Base-by-base conservation (phyloP, 2,113 vertebrate species). In the Pteronura brasiliensis region DNA sequence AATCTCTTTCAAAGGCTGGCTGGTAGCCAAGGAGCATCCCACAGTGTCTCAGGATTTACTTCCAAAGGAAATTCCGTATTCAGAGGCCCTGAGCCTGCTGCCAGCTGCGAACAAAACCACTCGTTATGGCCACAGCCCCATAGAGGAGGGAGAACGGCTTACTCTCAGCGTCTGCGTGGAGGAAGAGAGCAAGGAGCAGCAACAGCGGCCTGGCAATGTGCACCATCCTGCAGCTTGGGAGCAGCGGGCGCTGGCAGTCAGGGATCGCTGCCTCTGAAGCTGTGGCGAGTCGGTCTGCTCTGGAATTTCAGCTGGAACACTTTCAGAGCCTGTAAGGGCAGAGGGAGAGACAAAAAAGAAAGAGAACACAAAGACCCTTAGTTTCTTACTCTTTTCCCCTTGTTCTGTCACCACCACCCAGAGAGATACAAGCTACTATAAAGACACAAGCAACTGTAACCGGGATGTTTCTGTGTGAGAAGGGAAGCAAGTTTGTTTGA, bases 151-250 rank as follows among this genome's bases (percentile, higher is more conserved):
- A 88, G 76, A 85, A 93, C 12, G 96, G 93, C 99, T 99, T 99
- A 99, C 99, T 99, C 99, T 99, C 99, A 97, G 99, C 99, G 98
- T 99, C 98, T 93, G 99, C 98, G 96, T 96, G 98, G 98, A 99
- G 99, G 74, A 99, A 98, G 98, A 99, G 98, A 98, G 99, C 98
- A 94, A 99, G 99, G 98, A 99, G 97, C 97, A 99, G 99, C 99
- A 99, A 98, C 99, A 98, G 34, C 96, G 98, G 99, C 98, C 99
- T 99, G 99, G 99, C 98, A 98, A 98, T 44, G 96, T 98, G 99
- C 99, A 99, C 99, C 99, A 98, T 99, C 99, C 97, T 98, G 99
- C 99, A 99, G 99, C 98, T 99, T 99, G 99, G 99, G 99, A 99
- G 99, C 99, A 99, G 99, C 99, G 99, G 99, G 98, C 98, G 98